Conservation (phyloP, 2,797 vertebrate genomes). For the Rhinophrynus dorsalis region DNA sequence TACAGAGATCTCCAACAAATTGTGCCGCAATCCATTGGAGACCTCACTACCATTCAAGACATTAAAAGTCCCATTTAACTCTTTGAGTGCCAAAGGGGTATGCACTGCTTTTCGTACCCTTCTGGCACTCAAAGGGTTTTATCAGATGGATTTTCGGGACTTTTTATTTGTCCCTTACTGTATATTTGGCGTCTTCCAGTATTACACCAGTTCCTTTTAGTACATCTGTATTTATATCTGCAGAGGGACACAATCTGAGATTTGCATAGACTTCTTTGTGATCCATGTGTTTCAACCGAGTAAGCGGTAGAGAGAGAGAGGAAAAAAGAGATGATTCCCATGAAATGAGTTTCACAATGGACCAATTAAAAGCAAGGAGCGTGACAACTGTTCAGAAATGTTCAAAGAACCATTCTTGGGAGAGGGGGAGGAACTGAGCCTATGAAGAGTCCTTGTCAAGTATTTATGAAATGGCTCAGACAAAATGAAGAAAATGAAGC, state of each 20-base stretch:
- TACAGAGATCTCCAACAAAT: too few relatives aligned
- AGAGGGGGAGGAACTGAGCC: constrained; percentile 5
- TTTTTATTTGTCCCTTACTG: too few relatives aligned
- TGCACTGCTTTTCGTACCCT: too few relatives aligned
- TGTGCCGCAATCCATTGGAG: too few relatives aligned
- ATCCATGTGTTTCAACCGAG: constrained; percentile 43
- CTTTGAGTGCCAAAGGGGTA: too few relatives aligned
- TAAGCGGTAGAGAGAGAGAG: background rate
- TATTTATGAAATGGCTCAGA: constrained; percentile 39
- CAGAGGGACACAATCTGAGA: constrained; percentile 22
- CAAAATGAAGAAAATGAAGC: constrained; percentile 32
- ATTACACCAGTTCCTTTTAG: too few relatives aligned
- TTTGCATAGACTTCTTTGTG: constrained; percentile 21
- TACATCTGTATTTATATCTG: too few relatives aligned
- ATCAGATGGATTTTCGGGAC: too few relatives aligned
- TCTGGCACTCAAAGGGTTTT: too few relatives aligned
- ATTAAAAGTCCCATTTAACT: too few relatives aligned
- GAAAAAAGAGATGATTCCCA: constrained; percentile 6
- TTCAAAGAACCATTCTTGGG: constrained; percentile 35
- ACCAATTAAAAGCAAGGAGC: constrained; percentile 47
- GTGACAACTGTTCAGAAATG: constrained; percentile 35
- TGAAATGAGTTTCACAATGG: constrained; percentile 29
- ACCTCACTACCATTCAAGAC: too few relatives aligned
- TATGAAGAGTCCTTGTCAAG: constrained; percentile 29
- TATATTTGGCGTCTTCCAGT: too few relatives aligned